phyloP scores from a whole-genome alignment of 2,797 vertebrate genomes.

The Rhodeus uyekii region DNA sequence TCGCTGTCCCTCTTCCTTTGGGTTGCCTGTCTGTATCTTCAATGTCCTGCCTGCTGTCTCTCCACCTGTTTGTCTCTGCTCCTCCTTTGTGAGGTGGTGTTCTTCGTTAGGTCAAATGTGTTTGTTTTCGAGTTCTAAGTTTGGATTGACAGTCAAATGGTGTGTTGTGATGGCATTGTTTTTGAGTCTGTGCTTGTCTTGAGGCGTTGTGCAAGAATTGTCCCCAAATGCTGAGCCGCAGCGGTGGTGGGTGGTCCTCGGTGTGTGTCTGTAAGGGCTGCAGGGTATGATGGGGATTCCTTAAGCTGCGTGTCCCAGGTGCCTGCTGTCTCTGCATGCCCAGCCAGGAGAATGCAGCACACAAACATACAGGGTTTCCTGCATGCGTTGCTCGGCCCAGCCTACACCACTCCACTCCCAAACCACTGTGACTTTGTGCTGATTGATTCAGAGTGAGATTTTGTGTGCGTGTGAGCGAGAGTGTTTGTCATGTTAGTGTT shows the following conservation, averaged over 20 bases:
- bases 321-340: conserved; percentile 76
- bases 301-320: conserved; percentile 65
- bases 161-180: background rate
- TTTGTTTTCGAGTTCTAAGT: background rate
- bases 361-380: conserved; percentile 60
- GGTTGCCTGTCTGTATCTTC: conserved; percentile 48
- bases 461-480: conserved; percentile 1
- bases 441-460: conserved; percentile 28
- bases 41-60: conserved; percentile 64
- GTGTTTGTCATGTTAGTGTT: background rate
- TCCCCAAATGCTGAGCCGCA: background rate
- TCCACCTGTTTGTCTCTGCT: conserved; percentile 61
- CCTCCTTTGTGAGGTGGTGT: conserved; percentile 34
- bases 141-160: background rate
- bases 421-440: conserved; percentile 47
- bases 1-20: background rate
- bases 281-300: conserved; percentile 40
- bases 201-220: background rate
- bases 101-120: background rate
- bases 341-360: conserved; percentile 66
- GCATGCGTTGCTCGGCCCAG: conserved; percentile 68
- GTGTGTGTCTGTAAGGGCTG: background rate
- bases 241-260: background rate
- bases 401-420: conserved; percentile 52
- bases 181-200: conserved; percentile 13